A percentile compares a stretch with the other conserved stretches of the same genome.
phyloP scores from a whole-genome alignment of 2,888 invertebrate genomes.

The Notodonta ziczac region DNA sequence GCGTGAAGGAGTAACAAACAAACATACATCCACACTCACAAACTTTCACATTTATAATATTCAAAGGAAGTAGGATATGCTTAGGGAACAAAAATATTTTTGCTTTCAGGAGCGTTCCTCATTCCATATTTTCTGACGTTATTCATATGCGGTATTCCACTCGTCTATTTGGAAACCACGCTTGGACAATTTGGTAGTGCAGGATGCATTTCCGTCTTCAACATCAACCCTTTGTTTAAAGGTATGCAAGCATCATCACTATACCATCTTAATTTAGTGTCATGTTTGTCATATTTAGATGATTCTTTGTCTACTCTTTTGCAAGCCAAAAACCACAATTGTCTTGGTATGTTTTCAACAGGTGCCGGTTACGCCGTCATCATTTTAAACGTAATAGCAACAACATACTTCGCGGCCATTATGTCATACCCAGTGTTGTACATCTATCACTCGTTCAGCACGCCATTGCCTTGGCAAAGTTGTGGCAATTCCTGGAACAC shows the following conservation, averaged over 20 bases:
- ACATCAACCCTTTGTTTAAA: constrained; percentile 93
- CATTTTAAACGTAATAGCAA: constrained; percentile 91
- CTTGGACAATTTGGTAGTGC: constrained; percentile 94
- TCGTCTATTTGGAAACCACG: constrained; percentile 94
- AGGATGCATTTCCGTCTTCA: constrained; percentile 92
- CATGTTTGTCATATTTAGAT: too few relatives aligned
- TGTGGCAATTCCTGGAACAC: constrained; percentile 95
- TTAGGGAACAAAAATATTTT: neutral
- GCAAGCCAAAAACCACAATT: neutral
- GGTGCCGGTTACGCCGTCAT: constrained; percentile 94
- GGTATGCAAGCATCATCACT: constrained; percentile 77
- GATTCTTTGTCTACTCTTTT: too few relatives aligned
- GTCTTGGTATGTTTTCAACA: constrained; percentile 53
- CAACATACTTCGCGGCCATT: constrained; percentile 93
- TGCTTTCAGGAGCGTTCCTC: constrained; percentile 91
- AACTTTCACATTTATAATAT: too few relatives aligned
- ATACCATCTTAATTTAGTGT: too few relatives aligned
- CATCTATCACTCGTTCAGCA: constrained; percentile 87
- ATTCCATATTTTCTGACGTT: constrained; percentile 94
- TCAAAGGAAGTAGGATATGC: too few relatives aligned
- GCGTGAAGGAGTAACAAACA: too few relatives aligned
- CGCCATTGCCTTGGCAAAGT: constrained; percentile 89
- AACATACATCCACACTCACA: too few relatives aligned
- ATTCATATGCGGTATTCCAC: constrained; percentile 92
- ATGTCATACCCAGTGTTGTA: constrained; percentile 94